These are phyloP conservation scores for Hormaphis cornu DNA, from an alignment of 1,140 invertebrate genomes.

Conservation along the genomic window DNA sequence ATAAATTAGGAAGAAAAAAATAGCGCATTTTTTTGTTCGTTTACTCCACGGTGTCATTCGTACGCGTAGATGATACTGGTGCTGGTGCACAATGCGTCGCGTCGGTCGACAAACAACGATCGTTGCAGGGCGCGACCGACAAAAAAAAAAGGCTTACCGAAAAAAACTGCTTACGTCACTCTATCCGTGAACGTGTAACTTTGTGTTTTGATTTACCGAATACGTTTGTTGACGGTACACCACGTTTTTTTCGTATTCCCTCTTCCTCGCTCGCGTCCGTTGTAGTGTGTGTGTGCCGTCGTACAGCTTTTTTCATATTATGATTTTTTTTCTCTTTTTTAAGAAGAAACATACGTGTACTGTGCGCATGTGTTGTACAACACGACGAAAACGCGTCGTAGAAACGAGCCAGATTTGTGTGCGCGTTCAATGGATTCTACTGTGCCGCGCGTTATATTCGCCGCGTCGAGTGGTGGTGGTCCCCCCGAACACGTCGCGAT, in stretches of 20 bases:
- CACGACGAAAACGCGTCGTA: neutral
- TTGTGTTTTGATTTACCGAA: conserved; percentile 23
- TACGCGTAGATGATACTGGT: neutral
- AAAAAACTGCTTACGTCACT: conserved; percentile 26
- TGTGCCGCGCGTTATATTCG: no score
- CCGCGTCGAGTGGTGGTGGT: conserved; percentile 19
- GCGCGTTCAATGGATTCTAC: conserved; percentile 20
- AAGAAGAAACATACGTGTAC: conserved; percentile 20
- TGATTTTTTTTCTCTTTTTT: neutral
- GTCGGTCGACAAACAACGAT: conserved; percentile 14
- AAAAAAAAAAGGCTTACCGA: conserved; percentile 7
- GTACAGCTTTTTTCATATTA: neutral
- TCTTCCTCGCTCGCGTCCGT: conserved; percentile 14
- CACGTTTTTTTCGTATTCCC: conserved; percentile 8
- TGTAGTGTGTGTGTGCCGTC: neutral
- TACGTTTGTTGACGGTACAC: conserved; percentile 15
- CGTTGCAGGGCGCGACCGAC: conserved; percentile 2
- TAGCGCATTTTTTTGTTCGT: no score
- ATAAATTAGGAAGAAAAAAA: no score
- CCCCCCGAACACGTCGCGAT: neutral
- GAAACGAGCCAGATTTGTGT: conserved; percentile 18
- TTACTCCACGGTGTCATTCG: no score
- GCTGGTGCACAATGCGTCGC: no score
- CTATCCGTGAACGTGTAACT: conserved; percentile 1
- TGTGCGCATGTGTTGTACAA: neutral